These are phyloP conservation scores for Ichneumoninae sp. DNA, from an alignment of 2,888 invertebrate species.

Conservation along the genomic window DNA sequence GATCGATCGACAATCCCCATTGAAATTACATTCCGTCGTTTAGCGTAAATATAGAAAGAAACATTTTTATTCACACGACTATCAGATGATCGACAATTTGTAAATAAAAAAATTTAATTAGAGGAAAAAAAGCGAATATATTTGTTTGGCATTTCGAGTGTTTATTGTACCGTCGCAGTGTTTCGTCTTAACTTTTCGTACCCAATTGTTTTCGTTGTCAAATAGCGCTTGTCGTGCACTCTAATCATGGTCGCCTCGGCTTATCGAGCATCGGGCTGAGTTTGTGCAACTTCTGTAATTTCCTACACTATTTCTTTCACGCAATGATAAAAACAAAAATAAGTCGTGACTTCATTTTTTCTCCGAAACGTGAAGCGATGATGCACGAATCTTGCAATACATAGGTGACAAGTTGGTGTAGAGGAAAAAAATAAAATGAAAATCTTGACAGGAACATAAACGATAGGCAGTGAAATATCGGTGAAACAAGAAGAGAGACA, in stretches of 20 bases:
- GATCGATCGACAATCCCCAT: constrained; percentile 9
- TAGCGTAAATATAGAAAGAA: constrained; percentile 41
- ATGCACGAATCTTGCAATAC: constrained; percentile 18
- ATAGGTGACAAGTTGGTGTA: background rate
- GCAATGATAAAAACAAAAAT: constrained; percentile 14
- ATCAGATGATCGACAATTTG: constrained; percentile 53
- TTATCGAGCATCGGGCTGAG: constrained; percentile 16
- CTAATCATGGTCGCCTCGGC: constrained; percentile 32
- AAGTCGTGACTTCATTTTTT: background rate
- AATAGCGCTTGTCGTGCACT: constrained; percentile 22
- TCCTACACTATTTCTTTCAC: constrained; percentile 18
- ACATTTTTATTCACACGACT: constrained; percentile 51
- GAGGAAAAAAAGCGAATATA: background rate
- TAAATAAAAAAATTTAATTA: constrained; percentile 52
- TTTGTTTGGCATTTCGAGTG: constrained; percentile 1
- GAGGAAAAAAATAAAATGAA: background rate
- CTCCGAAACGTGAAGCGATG: constrained; percentile 11
- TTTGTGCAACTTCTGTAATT: constrained; percentile 28
- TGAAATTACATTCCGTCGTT: constrained; percentile 58
- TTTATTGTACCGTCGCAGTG: constrained; percentile 22
- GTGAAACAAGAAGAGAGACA: constrained; percentile 9
- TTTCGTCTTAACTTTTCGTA: constrained; percentile 39
- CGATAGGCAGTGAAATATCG: constrained; percentile 23
- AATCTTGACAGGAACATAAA: background rate
- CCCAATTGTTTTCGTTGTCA: constrained; percentile 10